Evolutionary conservation across 2,888 invertebrate species (phyloP).

Genomic region (Ormia ochracea): DNA sequence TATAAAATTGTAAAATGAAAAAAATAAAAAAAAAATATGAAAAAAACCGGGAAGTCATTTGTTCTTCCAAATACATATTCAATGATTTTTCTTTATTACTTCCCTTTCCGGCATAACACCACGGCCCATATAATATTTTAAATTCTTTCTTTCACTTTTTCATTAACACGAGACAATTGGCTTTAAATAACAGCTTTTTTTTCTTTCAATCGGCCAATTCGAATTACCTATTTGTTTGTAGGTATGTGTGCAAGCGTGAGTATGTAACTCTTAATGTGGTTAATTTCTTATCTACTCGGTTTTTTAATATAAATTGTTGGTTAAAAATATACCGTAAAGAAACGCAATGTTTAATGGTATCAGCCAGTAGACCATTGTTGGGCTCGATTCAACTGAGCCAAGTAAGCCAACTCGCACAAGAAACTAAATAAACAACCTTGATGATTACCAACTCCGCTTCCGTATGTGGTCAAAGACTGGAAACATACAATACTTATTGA

Average conservation of each 20-base stretch:
- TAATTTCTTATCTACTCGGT: too few species aligned
- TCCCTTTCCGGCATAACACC: constrained; percentile 44
- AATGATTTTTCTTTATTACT: constrained; percentile 31
- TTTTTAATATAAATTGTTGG: background rate
- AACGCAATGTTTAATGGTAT: constrained; percentile 35
- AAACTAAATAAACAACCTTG: constrained; percentile 48
- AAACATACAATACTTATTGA: constrained; percentile 35
- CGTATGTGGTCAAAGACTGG: constrained; percentile 42
- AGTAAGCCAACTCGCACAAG: background rate
- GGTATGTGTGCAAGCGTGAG: too few species aligned
- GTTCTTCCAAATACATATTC: background rate
- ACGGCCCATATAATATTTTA: constrained; percentile 5
- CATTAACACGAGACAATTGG: constrained; percentile 26
- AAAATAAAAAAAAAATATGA: too few species aligned
- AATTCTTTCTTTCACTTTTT: constrained; percentile 45
- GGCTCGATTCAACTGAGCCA: background rate
- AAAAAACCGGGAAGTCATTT: background rate
- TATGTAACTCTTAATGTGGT: too few species aligned
- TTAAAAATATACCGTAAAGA: constrained; percentile 19
- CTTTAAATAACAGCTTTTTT: constrained; percentile 24
- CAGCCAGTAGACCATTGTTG: too few species aligned
- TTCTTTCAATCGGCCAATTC: constrained; percentile 7
- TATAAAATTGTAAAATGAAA: too few species aligned
- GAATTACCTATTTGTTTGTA: background rate
- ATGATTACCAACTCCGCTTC: constrained; percentile 47